These are phyloP conservation scores for Cladorhizidae sp. DNA, from an alignment of 37 sponge, comb jelly and placozoan genomes.

Conservation along the genomic window DNA sequence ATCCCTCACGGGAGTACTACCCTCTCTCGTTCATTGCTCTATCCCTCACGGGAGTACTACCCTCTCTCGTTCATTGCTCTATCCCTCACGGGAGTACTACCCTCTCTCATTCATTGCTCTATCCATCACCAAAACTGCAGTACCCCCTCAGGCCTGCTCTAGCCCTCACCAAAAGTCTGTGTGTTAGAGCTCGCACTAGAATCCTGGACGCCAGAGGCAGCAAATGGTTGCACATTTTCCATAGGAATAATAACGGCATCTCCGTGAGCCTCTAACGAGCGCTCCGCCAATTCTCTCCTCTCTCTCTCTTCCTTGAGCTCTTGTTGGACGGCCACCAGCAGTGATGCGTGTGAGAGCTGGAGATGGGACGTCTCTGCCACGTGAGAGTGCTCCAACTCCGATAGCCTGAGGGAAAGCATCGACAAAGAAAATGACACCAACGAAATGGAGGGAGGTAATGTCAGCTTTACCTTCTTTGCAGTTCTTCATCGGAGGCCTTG, in stretches of 20 bases:
- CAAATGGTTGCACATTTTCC: slow-evolving; percentile 23
- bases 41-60: too few relatives aligned
- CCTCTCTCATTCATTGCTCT: too few relatives aligned
- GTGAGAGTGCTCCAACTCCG: slow-evolving; percentile 23
- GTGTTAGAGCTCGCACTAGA: too few relatives aligned
- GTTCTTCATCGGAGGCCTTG: not conserved
- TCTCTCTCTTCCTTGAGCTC: slow-evolving; percentile 29
- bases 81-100: too few relatives aligned
- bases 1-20: too few relatives aligned
- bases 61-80: too few relatives aligned
- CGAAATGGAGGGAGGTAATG: not conserved
- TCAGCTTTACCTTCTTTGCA: too few relatives aligned
- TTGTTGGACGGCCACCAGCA: slow-evolving; percentile 16
- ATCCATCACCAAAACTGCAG: too few relatives aligned
- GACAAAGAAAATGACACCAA: not conserved
- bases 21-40: too few relatives aligned
- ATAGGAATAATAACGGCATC: slow-evolving; percentile 44
- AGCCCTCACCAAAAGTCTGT: not conserved
- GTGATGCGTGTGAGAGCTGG: not conserved
- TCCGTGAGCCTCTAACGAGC: slow-evolving; percentile 19
- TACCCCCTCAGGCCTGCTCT: too few relatives aligned
- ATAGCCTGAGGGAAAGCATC: slow-evolving; percentile 21
- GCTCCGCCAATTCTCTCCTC: slow-evolving; percentile 21
- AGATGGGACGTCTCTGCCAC: not conserved
- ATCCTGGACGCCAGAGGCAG: too few relatives aligned